These are phyloP conservation scores for Clarias magur DNA, from an alignment of 2,113 vertebrate species.

Conservation along the genomic window DNA sequence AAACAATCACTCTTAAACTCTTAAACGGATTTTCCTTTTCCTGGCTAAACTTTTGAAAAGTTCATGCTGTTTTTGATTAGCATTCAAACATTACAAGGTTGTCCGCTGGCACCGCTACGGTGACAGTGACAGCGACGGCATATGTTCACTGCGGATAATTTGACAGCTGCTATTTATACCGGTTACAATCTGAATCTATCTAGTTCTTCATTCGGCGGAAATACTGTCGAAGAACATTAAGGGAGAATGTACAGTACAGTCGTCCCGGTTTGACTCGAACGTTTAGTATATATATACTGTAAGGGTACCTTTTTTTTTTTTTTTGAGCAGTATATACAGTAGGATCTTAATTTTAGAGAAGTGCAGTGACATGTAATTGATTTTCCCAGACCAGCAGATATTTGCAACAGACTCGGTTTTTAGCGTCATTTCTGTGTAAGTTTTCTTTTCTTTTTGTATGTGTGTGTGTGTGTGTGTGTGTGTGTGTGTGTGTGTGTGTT, in stretches of 20 bases:
- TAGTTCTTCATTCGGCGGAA: too few species aligned
- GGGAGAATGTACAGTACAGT: too few species aligned
- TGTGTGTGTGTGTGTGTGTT: too few species aligned
- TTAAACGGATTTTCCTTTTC: too few species aligned
- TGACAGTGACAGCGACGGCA: not conserved
- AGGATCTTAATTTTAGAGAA: not conserved
- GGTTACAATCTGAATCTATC: not conserved
- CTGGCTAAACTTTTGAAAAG: not conserved
- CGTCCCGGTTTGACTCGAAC: too few species aligned
- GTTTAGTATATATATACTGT: too few species aligned
- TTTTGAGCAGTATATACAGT: not conserved
- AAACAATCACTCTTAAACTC: not conserved
- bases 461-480: too few species aligned
- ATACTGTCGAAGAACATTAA: too few species aligned
- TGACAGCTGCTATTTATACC: not conserved
- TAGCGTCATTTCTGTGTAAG: not conserved
- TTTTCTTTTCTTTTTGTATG: not conserved
- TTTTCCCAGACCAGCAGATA: not conserved
- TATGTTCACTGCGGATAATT: not conserved
- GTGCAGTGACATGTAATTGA: not conserved
- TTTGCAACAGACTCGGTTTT: not conserved
- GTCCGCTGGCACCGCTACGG: not conserved
- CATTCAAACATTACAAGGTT: not conserved
- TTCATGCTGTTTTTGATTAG: not conserved
- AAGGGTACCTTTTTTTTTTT: too few species aligned